These are phyloP conservation scores for Anodontia alba DNA, from an alignment of 2,888 invertebrate genomes.

Conservation along the genomic window DNA sequence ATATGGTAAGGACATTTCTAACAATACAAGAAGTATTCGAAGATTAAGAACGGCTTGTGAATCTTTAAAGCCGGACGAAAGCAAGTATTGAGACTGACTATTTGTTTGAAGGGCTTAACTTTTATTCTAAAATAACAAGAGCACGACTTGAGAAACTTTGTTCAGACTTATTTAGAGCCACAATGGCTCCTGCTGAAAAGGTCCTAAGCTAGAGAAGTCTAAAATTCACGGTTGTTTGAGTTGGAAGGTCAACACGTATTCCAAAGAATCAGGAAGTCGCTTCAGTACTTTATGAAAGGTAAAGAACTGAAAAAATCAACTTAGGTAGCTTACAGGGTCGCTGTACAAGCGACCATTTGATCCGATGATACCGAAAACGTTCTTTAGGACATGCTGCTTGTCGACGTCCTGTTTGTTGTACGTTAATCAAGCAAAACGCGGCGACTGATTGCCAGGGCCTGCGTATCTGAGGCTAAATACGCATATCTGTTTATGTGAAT, in stretches of 20 bases:
- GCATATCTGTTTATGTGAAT: no score
- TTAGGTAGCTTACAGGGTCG: conserved; percentile 91
- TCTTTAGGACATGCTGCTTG: conserved; percentile 94
- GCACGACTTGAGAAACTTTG: conserved; percentile 82
- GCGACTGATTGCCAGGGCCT: no score
- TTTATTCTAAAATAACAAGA: conserved; percentile 79
- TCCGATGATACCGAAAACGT: conserved; percentile 88
- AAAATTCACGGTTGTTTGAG: conserved; percentile 92
- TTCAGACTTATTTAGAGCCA: conserved; percentile 86
- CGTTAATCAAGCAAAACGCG: no score
- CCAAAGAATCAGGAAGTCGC: conserved; percentile 85
- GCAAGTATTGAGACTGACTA: conserved; percentile 81
- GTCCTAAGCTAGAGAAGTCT: conserved; percentile 91
- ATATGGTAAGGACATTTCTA: conserved; percentile 73
- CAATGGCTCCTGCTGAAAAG: conserved; percentile 91
- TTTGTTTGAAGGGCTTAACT: conserved; percentile 79
- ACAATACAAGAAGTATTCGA: conserved; percentile 74
- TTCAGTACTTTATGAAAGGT: conserved; percentile 80
- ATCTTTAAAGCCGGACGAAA: conserved; percentile 75
- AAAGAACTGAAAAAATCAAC: conserved; percentile 85
- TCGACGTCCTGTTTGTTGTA: no score
- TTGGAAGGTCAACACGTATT: conserved; percentile 87
- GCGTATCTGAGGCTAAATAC: no score
- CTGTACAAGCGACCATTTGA: conserved; percentile 87
- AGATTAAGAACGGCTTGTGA: conserved; percentile 81